Evolutionary conservation across 64 coral and sea anemone genomes (phyloP).

Genomic region (Montipora sp.): DNA sequence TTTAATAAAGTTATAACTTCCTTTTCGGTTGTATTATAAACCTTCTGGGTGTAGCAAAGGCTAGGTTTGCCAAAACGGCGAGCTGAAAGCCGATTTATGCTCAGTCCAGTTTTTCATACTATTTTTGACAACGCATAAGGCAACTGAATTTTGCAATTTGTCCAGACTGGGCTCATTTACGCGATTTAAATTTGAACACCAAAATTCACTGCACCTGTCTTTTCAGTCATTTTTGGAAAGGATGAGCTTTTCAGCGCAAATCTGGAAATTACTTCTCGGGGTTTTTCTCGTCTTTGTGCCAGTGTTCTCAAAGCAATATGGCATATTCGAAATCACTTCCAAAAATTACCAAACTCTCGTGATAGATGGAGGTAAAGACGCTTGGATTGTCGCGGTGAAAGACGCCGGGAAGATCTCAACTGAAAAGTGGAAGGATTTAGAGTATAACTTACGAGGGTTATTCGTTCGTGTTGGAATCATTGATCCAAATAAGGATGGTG

Average conservation of each 20-base stretch:
- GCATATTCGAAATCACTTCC: slow-evolving; percentile 62
- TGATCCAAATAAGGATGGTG: slow-evolving; percentile 77
- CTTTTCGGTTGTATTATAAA: background rate
- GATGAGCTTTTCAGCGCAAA: background rate
- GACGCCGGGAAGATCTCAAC: slow-evolving; percentile 62
- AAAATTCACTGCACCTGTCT: slow-evolving; percentile 1
- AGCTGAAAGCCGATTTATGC: too few relatives aligned
- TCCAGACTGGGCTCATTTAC: background rate
- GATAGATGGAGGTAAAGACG: slow-evolving; percentile 67
- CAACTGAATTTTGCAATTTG: background rate
- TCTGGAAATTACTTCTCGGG: background rate
- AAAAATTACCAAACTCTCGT: slow-evolving; percentile 70
- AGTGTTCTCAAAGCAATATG: slow-evolving; percentile 40
- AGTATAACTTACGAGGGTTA: slow-evolving; percentile 71
- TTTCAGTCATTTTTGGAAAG: background rate
- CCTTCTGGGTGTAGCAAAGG: background rate
- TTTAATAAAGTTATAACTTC: background rate
- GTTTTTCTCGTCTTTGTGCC: slow-evolving; percentile 6
- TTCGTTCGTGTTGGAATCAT: slow-evolving; percentile 77
- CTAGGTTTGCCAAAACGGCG: background rate
- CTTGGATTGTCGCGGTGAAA: slow-evolving; percentile 89
- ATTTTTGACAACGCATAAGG: background rate
- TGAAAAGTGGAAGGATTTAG: slow-evolving; percentile 68
- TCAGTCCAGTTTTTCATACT: too few relatives aligned
- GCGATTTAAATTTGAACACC: background rate